Base-by-base conservation (phyloP, 2,113 vertebrate species). In the Acrocephalus arundinaceus region DNA sequence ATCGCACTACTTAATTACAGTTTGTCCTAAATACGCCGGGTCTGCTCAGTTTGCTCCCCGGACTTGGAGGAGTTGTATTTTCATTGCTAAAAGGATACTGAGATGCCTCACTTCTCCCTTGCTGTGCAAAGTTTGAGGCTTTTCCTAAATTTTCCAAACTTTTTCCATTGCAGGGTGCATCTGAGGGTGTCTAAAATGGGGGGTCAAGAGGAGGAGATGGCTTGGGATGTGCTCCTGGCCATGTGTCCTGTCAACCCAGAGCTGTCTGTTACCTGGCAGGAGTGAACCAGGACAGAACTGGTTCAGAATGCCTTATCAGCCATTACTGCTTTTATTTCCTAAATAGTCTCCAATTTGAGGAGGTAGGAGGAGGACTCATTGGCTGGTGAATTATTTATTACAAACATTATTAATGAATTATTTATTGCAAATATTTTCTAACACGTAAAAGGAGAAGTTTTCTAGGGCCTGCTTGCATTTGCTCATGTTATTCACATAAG, bases 391-490 rank as follows among this genome's bases (percentile, higher is more conserved):
- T 90, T 93, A 94, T 94, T 90, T 93, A 94, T 93, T 87, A 87
- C 82, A 91, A 86, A 91, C 95, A 89, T 57, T 91, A 92, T 80
- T 96, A 96, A 92, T 92, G 75, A 94, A 96, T 90, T 90, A 92
- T 94, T 86, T 90, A 91, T 92, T 52, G 46, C 67, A 79, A 94
- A 83, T 96, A 89, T 74, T 84, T 89, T 92, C 76, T 71, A 62
- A 80, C 63, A 51, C 4, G 6, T 63, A 46, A 86, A 83, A 95
- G 27, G 28, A 93, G 80, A 85, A 52, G 55, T 73, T 63, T 96
- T 67, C 81, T 33, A 52, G 30, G 63, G 30, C 62, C 62, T 46
- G 39, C 57, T 94, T 58, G 74, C 79, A 11, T 89, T 74, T 83
- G 30, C 48, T 85, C 22, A 2, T 12, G n/a, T 74, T 70, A 30